These are phyloP conservation scores for Orchestia grillus DNA, from an alignment of 1,140 invertebrate species.

Conservation along the genomic window DNA sequence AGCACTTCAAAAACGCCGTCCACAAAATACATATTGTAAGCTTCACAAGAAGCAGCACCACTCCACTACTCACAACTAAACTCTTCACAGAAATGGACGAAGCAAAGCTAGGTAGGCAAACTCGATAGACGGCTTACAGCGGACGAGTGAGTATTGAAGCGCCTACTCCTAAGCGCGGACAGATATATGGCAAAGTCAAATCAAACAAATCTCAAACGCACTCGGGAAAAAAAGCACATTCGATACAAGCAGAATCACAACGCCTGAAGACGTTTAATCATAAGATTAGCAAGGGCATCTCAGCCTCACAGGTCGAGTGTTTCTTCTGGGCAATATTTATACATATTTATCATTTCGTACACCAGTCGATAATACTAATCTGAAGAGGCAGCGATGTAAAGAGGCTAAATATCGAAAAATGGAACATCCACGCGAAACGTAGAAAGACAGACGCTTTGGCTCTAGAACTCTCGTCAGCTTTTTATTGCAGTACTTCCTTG, in stretches of 20 bases:
- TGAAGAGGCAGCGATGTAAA: conserved; percentile 7
- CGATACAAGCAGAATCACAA: not conserved
- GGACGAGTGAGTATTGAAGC: conserved; percentile 6
- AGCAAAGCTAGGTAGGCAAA: conserved; percentile 2
- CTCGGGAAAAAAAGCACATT: not conserved
- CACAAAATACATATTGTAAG: not conserved
- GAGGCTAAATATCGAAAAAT: not conserved
- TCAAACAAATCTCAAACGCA: not conserved
- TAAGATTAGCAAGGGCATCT: not conserved
- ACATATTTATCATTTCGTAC: conserved; percentile 14
- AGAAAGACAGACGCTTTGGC: not conserved
- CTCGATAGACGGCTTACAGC: not conserved
- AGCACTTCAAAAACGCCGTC: not conserved
- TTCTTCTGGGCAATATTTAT: conserved; percentile 50
- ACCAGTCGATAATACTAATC: not conserved
- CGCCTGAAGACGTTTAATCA: not conserved
- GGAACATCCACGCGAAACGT: not conserved
- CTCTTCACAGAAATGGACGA: conserved; percentile 28
- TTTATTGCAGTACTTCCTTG: not conserved
- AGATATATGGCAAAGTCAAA: not conserved
- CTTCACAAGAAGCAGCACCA: not conserved
- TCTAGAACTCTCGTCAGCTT: not conserved
- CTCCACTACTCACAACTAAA: not conserved
- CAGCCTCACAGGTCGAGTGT: conserved; percentile 8
- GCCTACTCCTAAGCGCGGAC: not conserved